Evolutionary conservation across 2,113 vertebrate genomes (phyloP).

Genomic region (Neomonachus schauinslandi): DNA sequence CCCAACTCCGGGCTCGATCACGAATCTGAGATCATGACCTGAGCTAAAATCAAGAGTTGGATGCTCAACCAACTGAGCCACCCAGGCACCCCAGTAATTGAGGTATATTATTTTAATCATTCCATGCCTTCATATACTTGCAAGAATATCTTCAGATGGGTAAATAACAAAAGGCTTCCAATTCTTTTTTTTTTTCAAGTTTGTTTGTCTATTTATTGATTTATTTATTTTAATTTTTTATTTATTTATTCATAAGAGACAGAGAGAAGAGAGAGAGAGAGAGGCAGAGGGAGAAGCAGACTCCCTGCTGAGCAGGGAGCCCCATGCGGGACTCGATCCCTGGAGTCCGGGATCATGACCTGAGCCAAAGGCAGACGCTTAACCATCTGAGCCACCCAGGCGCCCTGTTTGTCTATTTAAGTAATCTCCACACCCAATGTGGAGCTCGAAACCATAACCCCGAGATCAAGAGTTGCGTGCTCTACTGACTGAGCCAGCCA

Average conservation of each 20-base stretch:
- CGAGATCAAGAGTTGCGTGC: neutral
- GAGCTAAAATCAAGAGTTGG: neutral
- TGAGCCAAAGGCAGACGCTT: no score
- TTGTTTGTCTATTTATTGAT: neutral
- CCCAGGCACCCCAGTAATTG: slow-evolving; percentile 72
- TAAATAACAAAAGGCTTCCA: slow-evolving; percentile 87
- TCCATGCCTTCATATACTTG: slow-evolving; percentile 99
- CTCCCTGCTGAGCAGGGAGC: no score
- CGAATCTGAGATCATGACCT: neutral
- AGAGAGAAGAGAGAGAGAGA: no score
- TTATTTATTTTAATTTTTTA: no score
- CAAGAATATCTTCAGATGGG: slow-evolving; percentile 88
- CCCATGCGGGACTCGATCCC: no score
- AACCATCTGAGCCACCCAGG: no score
- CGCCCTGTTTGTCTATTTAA: neutral
- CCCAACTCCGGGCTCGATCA: neutral
- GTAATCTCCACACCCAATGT: neutral
- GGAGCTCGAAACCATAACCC: neutral
- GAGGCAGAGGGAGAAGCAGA: no score
- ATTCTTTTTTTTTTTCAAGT: slow-evolving; percentile 79
- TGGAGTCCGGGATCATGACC: no score
- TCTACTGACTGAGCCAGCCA: neutral
- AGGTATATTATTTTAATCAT: slow-evolving; percentile 99
- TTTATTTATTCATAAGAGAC: no score
- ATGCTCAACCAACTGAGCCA: neutral